Percentiles rank a stretch among this genome's conserved stretches.
These are phyloP conservation scores for Beroe ovata DNA, from an alignment of 37 sponge, comb jelly and placozoan species.

Conservation along the genomic window DNA sequence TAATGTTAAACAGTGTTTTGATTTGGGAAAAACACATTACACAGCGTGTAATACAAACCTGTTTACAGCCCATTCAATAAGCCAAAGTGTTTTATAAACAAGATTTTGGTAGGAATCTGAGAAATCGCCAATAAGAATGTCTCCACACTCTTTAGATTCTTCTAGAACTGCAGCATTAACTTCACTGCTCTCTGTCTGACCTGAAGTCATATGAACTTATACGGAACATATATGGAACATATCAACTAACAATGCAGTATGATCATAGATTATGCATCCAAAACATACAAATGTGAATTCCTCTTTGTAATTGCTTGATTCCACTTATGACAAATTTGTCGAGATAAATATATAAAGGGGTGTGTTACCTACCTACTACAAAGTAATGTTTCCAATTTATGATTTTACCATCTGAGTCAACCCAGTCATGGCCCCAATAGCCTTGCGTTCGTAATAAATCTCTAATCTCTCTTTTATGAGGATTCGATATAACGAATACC, in stretches of 20 bases:
- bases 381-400: neutral
- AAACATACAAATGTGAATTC: no score
- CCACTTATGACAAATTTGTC: no score
- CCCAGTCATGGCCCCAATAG: neutral
- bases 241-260: no score
- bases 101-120: conserved; percentile 23
- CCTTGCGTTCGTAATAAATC: neutral
- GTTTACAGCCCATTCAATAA: conserved; percentile 43
- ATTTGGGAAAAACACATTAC: no score
- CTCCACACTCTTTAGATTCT: conserved; percentile 18
- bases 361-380: neutral
- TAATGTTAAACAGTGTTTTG: no score
- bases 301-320: neutral
- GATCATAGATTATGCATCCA: no score
- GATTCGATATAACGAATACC: neutral
- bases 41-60: neutral
- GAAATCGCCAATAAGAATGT: conserved; percentile 24
- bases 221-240: no score
- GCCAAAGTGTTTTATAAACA: conserved; percentile 9
- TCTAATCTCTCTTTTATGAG: neutral
- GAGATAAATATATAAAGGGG: no score
- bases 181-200: neutral
- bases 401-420: neutral
- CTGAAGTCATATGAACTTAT: neutral
- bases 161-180: conserved; percentile 34